Evolutionary conservation across 2,888 invertebrate genomes (phyloP).

Genomic region (Dichetophora obliterata): DNA sequence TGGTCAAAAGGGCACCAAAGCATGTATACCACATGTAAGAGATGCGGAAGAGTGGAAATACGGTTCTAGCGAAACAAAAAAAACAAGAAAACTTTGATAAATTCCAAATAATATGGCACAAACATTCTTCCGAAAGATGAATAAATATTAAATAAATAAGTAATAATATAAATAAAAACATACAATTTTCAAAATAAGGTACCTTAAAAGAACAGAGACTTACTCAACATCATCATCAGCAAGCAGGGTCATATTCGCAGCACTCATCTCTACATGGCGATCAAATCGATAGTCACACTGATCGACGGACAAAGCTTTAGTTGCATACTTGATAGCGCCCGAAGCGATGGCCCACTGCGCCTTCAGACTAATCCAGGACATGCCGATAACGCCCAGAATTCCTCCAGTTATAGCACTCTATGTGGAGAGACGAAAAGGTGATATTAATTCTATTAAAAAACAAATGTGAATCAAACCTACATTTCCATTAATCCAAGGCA

Average conservation of each 20-base stretch:
- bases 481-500: conserved; percentile 78
- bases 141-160: too few relatives aligned
- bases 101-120: too few relatives aligned
- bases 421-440: not conserved
- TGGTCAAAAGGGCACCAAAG: conserved; percentile 73
- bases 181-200: not conserved
- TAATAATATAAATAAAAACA: too few relatives aligned
- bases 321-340: conserved; percentile 76
- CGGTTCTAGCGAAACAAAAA: conserved; percentile 56
- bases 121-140: too few relatives aligned
- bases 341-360: conserved; percentile 76
- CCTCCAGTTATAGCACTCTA: conserved; percentile 76
- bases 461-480: conserved; percentile 68
- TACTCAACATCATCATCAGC: conserved; percentile 54
- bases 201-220: too few relatives aligned
- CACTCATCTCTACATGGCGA: conserved; percentile 45
- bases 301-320: conserved; percentile 75
- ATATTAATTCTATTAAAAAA: not conserved
- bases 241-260: conserved; percentile 49
- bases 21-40: conserved; percentile 87
- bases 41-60: conserved; percentile 75
- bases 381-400: conserved; percentile 71
- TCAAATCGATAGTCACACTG: conserved; percentile 77
- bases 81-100: too few relatives aligned
- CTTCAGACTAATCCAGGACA: conserved; percentile 76